Base-by-base conservation (phyloP, 2,888 invertebrate species). In the Minunthozetes semirufus region DNA sequence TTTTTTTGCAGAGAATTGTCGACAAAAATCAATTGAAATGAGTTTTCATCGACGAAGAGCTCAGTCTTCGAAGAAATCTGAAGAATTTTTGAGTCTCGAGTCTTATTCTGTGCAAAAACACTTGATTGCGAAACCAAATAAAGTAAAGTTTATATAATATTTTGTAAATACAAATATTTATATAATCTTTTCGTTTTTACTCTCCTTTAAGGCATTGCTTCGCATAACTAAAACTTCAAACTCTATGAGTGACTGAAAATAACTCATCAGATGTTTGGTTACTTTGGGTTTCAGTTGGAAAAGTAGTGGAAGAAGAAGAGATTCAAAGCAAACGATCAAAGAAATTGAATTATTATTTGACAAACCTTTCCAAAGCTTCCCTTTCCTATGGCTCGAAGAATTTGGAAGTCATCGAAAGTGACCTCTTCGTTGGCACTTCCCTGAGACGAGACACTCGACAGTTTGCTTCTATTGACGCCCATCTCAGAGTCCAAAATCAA, bases 331-430 rank as follows among this genome's bases (percentile, higher is more conserved):
- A 53, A 53, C 22, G 6, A 53, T 53, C n/a, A n/a, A 53, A 53
- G 19, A 48, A n/a, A 53, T 53, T 13, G 6, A 19, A 53, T n/a
- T 53, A 19, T 53, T 19, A 53, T 19, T 19, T 19, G 3, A 80
- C 87, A 84, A 84, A 92, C 92, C 88, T 92, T 93, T 79, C 92
- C 92, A 81, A 92, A 93, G 82, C 91, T 91, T 76, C 92, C 92
- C 83, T 91, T 90, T 70, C 92, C 92, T 80, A 92, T 92, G 50
- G 92, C 91, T 78, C 92, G 85, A 73, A 92, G 85, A 79, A 92
- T 90, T 86, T 90, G 90, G 84, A 92, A 93, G 83, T 92, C 90
- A 84, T 91, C 90, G 83, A 91, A 91, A 83, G 89, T 89, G 76
- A 91, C 90, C 27, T 75, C 75, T 22, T 70, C 59, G 15, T 56